phyloP scores from a whole-genome alignment of 2,797 vertebrate species.

The Bufotes viridis region DNA sequence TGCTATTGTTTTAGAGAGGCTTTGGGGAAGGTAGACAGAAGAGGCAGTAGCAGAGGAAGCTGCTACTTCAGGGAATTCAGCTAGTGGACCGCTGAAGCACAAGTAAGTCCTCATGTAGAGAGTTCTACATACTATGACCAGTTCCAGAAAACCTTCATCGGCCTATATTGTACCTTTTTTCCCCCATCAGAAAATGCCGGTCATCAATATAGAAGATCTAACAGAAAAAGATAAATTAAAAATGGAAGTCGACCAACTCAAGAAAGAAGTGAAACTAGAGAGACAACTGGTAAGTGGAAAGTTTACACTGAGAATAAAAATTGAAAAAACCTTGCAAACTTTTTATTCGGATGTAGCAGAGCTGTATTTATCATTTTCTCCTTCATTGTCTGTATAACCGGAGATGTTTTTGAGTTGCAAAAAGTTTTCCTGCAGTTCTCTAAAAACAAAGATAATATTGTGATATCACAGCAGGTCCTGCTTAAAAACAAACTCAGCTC shows the following conservation, averaged over 20 bases:
- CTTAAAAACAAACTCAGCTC: neutral
- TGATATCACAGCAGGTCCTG: neutral
- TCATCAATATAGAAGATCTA: conserved; percentile 89
- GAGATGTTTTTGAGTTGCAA: neutral
- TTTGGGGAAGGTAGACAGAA: conserved; percentile 47
- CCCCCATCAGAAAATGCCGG: conserved; percentile 81
- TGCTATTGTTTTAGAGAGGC: conserved; percentile 68
- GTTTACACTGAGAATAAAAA: neutral
- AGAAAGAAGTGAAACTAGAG: conserved; percentile 88
- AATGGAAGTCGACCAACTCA: conserved; percentile 92
- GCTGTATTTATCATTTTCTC: neutral
- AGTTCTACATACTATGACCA: conserved; percentile 53
- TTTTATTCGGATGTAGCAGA: neutral
- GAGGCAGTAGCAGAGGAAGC: conserved; percentile 55
- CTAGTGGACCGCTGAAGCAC: conserved; percentile 36
- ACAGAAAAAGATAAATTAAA: conserved; percentile 91
- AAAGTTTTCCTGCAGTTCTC: neutral
- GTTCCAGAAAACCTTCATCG: conserved; percentile 54
- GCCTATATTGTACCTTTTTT: conserved; percentile 60
- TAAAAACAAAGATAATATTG: neutral
- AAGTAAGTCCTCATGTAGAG: conserved; percentile 58
- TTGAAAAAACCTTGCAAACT: neutral
- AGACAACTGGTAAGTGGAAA: conserved; percentile 84
- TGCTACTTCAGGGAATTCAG: conserved; percentile 52
- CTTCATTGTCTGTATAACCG: neutral